phyloP scores from a whole-genome alignment of 2,113 vertebrate genomes.

The Chelonoidis abingdonii region DNA sequence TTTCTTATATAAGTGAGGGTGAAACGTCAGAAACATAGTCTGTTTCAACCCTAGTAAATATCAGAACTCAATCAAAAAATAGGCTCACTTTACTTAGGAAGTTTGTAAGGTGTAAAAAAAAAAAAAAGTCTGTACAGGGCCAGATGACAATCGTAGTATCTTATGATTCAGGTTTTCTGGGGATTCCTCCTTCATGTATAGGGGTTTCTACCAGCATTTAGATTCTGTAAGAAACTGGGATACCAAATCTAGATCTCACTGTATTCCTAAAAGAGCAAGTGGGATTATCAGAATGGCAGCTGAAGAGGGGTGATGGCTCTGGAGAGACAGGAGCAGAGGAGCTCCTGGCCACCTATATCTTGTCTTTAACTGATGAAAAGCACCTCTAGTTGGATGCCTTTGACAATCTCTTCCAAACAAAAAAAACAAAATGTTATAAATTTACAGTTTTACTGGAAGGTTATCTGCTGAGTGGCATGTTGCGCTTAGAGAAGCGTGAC shows the following conservation, averaged over 20 bases:
- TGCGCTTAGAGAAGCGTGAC: not conserved
- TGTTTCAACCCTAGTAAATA: not conserved
- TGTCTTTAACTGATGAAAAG: not conserved
- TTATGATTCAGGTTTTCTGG: not conserved
- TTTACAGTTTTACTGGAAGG: conserved; percentile 3
- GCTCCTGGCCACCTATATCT: rapidly evolving
- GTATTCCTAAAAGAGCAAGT: not conserved
- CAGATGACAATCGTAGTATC: not conserved
- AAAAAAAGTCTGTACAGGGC: not conserved
- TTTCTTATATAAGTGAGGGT: not conserved
- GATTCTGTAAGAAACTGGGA: not conserved
- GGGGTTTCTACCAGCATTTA: not conserved
- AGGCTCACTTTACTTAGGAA: not conserved
- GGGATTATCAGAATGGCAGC: not conserved
- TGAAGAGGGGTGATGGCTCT: not conserved
- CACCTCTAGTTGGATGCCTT: not conserved
- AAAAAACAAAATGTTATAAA: conserved; percentile 10
- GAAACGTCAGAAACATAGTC: not conserved
- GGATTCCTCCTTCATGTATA: not conserved
- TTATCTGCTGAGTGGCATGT: not conserved
- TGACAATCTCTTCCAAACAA: not conserved
- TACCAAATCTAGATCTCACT: not conserved
- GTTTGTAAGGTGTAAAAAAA: not conserved
- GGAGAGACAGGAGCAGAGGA: rapidly evolving
- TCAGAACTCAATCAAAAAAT: not conserved